phyloP scores from a whole-genome alignment of 2,797 vertebrate species.

The Cheirogaleus major region DNA sequence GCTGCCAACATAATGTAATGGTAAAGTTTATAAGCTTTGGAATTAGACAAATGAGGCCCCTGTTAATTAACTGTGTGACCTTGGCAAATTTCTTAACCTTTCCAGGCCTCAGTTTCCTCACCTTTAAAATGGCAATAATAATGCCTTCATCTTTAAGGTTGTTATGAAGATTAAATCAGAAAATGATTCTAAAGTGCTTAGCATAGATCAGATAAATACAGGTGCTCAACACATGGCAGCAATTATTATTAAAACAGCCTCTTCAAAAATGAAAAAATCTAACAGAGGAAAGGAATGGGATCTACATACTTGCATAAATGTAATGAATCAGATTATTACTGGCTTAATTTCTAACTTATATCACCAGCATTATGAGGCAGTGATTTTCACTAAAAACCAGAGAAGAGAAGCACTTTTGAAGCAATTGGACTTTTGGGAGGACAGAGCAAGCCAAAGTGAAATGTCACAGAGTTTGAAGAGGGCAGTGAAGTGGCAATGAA shows the following conservation, averaged over 20 bases:
- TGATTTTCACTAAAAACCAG: background rate
- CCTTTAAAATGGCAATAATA: conserved; percentile 28
- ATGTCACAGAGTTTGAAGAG: background rate
- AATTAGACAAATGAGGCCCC: background rate
- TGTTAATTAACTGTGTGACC: background rate
- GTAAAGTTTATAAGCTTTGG: background rate
- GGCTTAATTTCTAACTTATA: background rate
- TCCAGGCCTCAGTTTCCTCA: background rate
- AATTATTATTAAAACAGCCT: background rate
- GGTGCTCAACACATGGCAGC: background rate
- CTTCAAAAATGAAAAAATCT: background rate
- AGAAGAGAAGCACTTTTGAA: conserved; percentile 5
- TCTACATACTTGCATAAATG: background rate
- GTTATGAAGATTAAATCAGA: background rate
- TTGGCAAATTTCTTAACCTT: background rate
- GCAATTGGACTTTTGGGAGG: background rate
- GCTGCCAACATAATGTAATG: background rate
- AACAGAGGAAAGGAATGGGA: background rate
- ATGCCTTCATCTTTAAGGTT: background rate
- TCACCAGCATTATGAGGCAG: background rate
- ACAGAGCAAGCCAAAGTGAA: background rate
- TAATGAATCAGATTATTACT: background rate
- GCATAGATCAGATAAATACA: background rate
- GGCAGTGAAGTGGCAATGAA: background rate
- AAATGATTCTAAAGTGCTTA: conserved; percentile 2